phyloP scores from a whole-genome alignment of 2,797 vertebrate species.

The Spinus pinus region DNA sequence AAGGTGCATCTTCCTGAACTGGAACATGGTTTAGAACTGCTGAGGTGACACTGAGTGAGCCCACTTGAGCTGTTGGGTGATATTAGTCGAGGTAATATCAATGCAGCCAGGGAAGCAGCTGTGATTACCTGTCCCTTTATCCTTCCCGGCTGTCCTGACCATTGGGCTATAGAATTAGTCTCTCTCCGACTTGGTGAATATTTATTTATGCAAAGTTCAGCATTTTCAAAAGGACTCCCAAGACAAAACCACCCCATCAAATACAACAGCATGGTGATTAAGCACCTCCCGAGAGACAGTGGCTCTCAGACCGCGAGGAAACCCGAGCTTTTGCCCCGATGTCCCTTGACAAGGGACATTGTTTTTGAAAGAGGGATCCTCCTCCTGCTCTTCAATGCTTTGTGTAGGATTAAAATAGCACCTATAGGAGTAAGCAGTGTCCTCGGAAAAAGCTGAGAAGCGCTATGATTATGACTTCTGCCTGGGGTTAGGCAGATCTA shows the following conservation, averaged over 20 bases:
- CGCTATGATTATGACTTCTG: background rate
- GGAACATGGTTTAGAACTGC: background rate
- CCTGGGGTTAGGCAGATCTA: background rate
- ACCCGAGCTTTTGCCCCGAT: background rate
- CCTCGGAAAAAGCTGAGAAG: background rate
- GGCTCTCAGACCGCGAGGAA: background rate
- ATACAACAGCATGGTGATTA: background rate
- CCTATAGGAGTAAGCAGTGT: background rate
- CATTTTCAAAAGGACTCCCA: constrained; percentile 9
- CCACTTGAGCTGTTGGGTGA: background rate
- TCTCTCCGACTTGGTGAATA: constrained; percentile 22
- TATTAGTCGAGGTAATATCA: background rate
- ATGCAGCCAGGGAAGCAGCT: background rate
- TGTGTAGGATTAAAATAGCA: background rate
- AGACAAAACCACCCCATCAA: constrained; percentile 33
- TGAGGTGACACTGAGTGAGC: background rate
- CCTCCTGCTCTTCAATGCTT: background rate
- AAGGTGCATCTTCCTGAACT: background rate
- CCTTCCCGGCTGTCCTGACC: background rate
- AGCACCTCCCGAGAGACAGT: background rate
- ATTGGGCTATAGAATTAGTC: background rate
- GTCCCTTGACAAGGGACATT: constrained; percentile 1
- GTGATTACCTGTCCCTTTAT: constrained; percentile 21
- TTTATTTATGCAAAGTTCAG: constrained; percentile 59
- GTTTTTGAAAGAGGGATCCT: constrained; percentile 3